Evolutionary conservation across 2,797 vertebrate species (phyloP).

Genomic region (Gymnodraco acuticeps): DNA sequence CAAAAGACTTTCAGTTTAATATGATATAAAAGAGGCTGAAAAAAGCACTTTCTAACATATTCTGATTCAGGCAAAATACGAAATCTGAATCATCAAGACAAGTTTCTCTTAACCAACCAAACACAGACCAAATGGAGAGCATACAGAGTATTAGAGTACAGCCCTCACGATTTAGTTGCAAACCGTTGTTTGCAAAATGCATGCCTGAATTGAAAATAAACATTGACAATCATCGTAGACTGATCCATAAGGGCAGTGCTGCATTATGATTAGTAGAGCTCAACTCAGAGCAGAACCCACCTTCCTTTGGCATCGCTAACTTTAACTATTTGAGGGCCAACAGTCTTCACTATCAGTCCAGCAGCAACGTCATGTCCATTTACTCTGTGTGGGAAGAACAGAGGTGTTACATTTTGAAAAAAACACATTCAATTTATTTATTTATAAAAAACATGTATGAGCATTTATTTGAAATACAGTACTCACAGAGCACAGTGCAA

Average conservation of each 20-base stretch:
- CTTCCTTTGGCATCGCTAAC: slow-evolving; percentile 95
- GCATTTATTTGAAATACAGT: neutral
- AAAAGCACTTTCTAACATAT: too few relatives aligned
- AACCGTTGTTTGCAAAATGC: neutral
- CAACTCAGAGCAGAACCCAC: slow-evolving; percentile 71
- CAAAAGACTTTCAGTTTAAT: too few relatives aligned
- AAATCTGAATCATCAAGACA: neutral
- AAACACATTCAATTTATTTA: neutral
- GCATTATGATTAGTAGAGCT: neutral
- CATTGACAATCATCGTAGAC: neutral
- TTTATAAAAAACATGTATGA: neutral
- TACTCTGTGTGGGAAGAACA: slow-evolving; percentile 83
- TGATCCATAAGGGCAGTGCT: neutral
- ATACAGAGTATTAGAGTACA: too few relatives aligned
- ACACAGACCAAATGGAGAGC: neutral
- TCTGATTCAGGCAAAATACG: too few relatives aligned
- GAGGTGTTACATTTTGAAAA: neutral
- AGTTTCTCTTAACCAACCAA: neutral
- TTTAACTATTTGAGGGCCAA: slow-evolving; percentile 89
- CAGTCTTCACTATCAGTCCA: slow-evolving; percentile 83
- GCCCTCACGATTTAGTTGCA: neutral
- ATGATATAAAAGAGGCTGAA: too few relatives aligned
- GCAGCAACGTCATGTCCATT: slow-evolving; percentile 93
- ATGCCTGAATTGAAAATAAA: neutral
- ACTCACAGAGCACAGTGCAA: slow-evolving; percentile 99